Base-by-base conservation (phyloP, 1,140 invertebrate species). In the Drosophila nigromelanica region DNA sequence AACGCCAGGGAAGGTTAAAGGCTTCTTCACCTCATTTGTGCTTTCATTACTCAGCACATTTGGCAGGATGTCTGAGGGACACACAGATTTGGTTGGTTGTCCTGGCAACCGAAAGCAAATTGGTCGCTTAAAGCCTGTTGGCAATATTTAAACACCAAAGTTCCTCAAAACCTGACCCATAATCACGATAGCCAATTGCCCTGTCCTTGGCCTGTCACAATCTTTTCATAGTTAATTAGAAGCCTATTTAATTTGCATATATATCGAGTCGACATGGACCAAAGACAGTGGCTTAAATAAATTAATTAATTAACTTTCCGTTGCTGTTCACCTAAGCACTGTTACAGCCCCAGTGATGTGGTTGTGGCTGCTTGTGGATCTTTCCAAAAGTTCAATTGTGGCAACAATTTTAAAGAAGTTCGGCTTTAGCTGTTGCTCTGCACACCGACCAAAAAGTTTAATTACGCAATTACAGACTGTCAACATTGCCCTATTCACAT, bases 211-310 rank as follows among this genome's bases (percentile, higher is more conserved):
- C 37, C 76, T 68, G 72, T 77, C 68, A 70, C 66, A 85, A 85
- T 61, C 61, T 64, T 74, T 74, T 71, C 59, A 69, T 87, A 74
- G 50, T 69, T 85, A 85, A 85, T 85, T 78, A 81, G 87, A 87
- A 75, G 48, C 48, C 42, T 39, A 62, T 68, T 80, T 82, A 51
- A 76, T 83, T 85, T 76, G 51, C 76, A 80, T 73, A 66, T 69
- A 66, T 18, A 39, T 2, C 54, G 15, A 15, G 15, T 14, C 52
- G 43, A 62, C 51, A 37, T 27, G 40, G 33, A 8, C 54, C 43
- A 39, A 27, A 43, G 56, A 71, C 62, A 52, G 45, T 24, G 59
- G 52, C 76, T 85, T 54, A 77, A 54, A 50, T 48, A 27, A 86
- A 72, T 78, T 61, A 85, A 78, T 85, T 86, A 81, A 81, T 86